These are phyloP conservation scores for Synanthedon vespiformis DNA, from an alignment of 2,888 invertebrate genomes.

Conservation along the genomic window DNA sequence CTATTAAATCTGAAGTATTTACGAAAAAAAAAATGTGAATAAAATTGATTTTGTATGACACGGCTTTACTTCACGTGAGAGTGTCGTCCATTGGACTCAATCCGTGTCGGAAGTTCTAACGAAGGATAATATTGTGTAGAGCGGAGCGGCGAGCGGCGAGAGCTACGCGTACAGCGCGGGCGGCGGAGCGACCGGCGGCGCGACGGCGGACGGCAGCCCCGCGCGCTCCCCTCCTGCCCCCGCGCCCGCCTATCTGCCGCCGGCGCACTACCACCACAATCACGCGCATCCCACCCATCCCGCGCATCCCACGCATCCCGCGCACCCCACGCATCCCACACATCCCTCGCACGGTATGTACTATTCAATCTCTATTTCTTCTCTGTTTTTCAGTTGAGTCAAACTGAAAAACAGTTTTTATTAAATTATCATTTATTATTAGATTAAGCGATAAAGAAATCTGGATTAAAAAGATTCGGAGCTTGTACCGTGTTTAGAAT, in stretches of 20 bases:
- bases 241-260: constrained; percentile 52
- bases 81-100: too few species aligned
- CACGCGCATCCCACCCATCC: constrained; percentile 23
- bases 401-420: too few species aligned
- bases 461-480: too few species aligned
- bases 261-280: constrained; percentile 44
- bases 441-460: too few species aligned
- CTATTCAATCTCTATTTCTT: background rate
- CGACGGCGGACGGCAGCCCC: constrained; percentile 75
- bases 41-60: too few species aligned
- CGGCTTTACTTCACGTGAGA: too few species aligned
- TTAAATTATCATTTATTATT: too few species aligned
- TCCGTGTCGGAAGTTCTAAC: too few species aligned
- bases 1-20: too few species aligned
- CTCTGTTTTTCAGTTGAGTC: too few species aligned
- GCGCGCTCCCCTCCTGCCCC: constrained; percentile 84
- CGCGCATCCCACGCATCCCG: constrained; percentile 1
- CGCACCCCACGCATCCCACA: constrained; percentile 2
- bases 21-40: too few species aligned
- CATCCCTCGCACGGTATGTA: constrained; percentile 13
- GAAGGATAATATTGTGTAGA: constrained; percentile 25
- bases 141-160: constrained; percentile 53
- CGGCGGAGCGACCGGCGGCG: constrained; percentile 29
- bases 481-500: too few species aligned
- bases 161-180: constrained; percentile 56